Conservation (phyloP, 2,797 vertebrate genomes). For the Mallotus villosus region DNA sequence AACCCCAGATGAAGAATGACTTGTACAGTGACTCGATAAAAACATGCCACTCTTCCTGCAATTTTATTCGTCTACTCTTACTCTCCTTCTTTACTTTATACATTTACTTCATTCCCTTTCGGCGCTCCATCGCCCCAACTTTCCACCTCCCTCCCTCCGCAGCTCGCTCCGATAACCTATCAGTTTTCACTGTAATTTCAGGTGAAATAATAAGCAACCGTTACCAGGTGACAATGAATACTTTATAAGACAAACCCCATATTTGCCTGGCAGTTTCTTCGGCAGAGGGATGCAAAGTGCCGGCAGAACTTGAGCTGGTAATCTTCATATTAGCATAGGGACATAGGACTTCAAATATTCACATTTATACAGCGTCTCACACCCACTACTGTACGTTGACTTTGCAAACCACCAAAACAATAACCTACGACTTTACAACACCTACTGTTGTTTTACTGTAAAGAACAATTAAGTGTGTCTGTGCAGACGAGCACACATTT, state of each 20-base stretch:
- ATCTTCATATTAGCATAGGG: constrained; percentile 65
- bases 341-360: constrained; percentile 54
- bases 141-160: constrained; percentile 31
- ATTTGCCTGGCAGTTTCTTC: constrained; percentile 88
- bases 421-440: not conserved
- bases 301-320: constrained; percentile 69
- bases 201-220: constrained; percentile 86
- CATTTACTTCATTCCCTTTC: constrained; percentile 18
- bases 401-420: constrained; percentile 27
- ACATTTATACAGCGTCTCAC: constrained; percentile 6
- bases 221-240: constrained; percentile 89
- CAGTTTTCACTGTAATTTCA: constrained; percentile 87
- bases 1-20: constrained; percentile 45
- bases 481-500: constrained; percentile 34
- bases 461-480: not conserved
- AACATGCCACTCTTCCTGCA: constrained; percentile 41
- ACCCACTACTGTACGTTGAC: constrained; percentile 33
- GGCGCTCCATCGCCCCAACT: constrained; percentile 41
- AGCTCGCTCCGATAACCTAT: constrained; percentile 80
- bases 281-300: constrained; percentile 79
- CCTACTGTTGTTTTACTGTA: constrained; percentile 23
- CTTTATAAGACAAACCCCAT: constrained; percentile 87
- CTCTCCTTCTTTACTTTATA: constrained; percentile 42
- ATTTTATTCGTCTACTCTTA: constrained; percentile 35
- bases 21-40: constrained; percentile 40